Base-by-base conservation (phyloP, 2,888 invertebrate species). In the Coenonympha glycerion region DNA sequence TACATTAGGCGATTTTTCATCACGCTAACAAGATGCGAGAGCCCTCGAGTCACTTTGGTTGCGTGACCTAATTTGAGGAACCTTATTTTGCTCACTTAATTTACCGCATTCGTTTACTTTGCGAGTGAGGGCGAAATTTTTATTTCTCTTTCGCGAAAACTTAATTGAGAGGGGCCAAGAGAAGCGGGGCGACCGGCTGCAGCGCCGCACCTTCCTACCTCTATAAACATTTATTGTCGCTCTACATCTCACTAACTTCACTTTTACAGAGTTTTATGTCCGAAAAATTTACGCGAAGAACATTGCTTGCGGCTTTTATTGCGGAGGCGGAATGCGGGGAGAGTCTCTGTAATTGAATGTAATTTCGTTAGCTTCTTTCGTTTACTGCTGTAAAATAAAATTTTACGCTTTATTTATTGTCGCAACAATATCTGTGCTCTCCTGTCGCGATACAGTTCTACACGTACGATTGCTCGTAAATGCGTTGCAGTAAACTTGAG, bases 261-360 rank as follows among this genome's bases (percentile, higher is more conserved):
- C 80, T 85, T 85, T 83, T 87, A 80, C 79, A 80, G 74, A 80
- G 80, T 86, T 87, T 87, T 86, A 86, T 77, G 86, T 84, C 80
- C 80, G 79, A 87, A 86, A 87, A 84, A 86, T 85, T 79, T 86
- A 86, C 85, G 85, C 81, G 73, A 68, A 63, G 69, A 75, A 78
- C 79, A 76, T 75, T 72, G 71, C 66, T 68, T 69, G 72, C 65
- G 66, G 73, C 71, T 77, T 84, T 86, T 86, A 85, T 86, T 81
- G 79, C 85, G 61, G 62, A 64, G 58, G 62, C 62, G 73, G 84
- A 82, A 85, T 86, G 74, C 77, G 72, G 75, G 71, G 73, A 64
- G 68, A 69, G 69, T 64, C 69, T 24, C 68, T 68, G 79, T 86
- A 86, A 87, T 87, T 87, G 86, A 86, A 87, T 83, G 82, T 85